Conservation (phyloP, 2,113 vertebrate genomes). For the Oncorhynchus clarkii region DNA sequence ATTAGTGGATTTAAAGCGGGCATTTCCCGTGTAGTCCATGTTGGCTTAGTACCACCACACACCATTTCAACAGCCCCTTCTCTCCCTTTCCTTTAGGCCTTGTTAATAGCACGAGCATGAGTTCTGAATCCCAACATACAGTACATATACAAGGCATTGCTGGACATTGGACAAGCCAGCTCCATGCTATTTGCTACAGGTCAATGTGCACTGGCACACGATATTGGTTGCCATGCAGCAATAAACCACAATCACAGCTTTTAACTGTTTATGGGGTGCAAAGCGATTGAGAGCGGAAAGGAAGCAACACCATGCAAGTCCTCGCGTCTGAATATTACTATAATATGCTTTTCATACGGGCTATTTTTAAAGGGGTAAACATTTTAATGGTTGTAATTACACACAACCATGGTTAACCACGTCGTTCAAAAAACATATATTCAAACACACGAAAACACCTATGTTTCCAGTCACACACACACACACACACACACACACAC, state of each 20-base stretch:
- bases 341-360: slow-evolving; percentile 7
- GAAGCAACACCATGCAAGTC: slow-evolving; percentile 27
- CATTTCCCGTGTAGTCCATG: neutral
- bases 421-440: neutral
- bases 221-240: slow-evolving; percentile 68
- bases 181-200: neutral
- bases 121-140: too few species aligned
- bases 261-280: slow-evolving; percentile 91
- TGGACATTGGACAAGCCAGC: neutral
- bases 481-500: slow-evolving; percentile 15
- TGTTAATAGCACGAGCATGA: too few species aligned
- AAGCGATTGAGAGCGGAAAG: slow-evolving; percentile 74
- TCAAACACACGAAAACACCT: neutral
- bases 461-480: neutral
- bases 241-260: slow-evolving; percentile 87
- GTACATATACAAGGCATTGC: neutral
- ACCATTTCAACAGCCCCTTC: neutral
- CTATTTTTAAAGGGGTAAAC: neutral
- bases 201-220: slow-evolving; percentile 56
- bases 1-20: neutral
- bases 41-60: neutral
- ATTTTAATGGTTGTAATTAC: slow-evolving; percentile 1
- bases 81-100: neutral
- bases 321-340: slow-evolving; percentile 25
- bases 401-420: neutral